Percentiles rank a stretch among this genome's conserved stretches.
Evolutionary conservation across 1,140 invertebrate species (phyloP).

Genomic region (Zaprionus lachaisei): DNA sequence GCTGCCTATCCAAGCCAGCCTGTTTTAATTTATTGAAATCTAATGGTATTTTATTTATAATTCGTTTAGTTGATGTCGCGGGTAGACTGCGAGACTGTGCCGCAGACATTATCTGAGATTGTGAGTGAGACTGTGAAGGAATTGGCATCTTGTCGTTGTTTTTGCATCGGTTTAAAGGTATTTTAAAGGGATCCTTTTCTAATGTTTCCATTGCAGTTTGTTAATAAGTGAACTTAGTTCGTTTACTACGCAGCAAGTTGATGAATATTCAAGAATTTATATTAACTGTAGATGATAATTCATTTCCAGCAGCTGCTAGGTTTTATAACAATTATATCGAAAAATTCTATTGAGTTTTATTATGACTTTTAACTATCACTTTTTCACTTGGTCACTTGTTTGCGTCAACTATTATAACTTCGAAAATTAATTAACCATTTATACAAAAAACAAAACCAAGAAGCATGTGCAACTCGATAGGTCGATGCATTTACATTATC

Average conservation of each 20-base stretch:
- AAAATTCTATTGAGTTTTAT: not conserved
- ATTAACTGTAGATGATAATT: slow-evolving; percentile 7
- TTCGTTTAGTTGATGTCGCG: slow-evolving; percentile 44
- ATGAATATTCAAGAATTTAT: slow-evolving; percentile 14
- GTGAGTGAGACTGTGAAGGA: not conserved
- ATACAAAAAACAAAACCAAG: slow-evolving; percentile 30
- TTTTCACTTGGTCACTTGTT: not conserved
- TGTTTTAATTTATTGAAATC: slow-evolving; percentile 74
- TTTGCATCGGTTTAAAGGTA: slow-evolving; percentile 16
- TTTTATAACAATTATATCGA: not conserved
- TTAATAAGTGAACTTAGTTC: not conserved
- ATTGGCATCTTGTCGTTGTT: slow-evolving; percentile 24
- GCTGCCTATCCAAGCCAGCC: slow-evolving; percentile 65
- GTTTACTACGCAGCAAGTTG: slow-evolving; percentile 41
- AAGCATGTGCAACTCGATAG: slow-evolving; percentile 59
- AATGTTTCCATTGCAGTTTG: slow-evolving; percentile 23
- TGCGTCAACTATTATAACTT: not conserved
- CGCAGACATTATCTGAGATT: slow-evolving; percentile 8
- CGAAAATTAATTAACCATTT: slow-evolving; percentile 10
- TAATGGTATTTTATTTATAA: slow-evolving; percentile 67
- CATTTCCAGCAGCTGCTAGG: not conserved
- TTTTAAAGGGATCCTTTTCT: slow-evolving; percentile 24
- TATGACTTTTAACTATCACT: slow-evolving; percentile 8
- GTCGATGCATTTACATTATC: slow-evolving; percentile 15
- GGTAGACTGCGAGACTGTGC: slow-evolving; percentile 1